These are phyloP conservation scores for Reinhardtius hippoglossoides DNA, from an alignment of 2,113 vertebrate species.

Conservation along the genomic window DNA sequence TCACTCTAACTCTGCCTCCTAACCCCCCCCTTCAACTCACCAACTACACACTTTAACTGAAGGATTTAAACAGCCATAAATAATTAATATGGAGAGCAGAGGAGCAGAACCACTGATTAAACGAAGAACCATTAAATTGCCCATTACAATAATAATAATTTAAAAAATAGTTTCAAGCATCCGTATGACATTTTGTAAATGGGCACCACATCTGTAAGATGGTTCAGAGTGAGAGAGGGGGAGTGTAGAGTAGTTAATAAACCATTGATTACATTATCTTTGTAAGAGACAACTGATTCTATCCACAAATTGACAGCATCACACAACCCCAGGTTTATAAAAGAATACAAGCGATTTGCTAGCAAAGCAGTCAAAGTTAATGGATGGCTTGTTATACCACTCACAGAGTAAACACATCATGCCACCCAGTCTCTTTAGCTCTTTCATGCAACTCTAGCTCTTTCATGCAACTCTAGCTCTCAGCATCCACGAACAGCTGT, in stretches of 20 bases:
- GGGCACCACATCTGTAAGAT: not conserved
- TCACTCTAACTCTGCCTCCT: not conserved
- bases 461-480: slow-evolving; percentile 34
- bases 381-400: slow-evolving; percentile 17
- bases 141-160: too few species aligned
- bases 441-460: slow-evolving; percentile 22
- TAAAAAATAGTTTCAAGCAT: too few species aligned
- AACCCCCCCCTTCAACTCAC: not conserved
- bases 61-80: slow-evolving; percentile 12
- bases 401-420: slow-evolving; percentile 21
- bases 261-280: not conserved
- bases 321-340: slow-evolving; percentile 4
- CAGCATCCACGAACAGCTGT: slow-evolving; percentile 42
- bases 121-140: not conserved
- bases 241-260: too few species aligned
- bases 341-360: slow-evolving; percentile 2
- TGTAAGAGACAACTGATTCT: not conserved
- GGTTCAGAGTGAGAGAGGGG: not conserved
- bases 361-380: slow-evolving; percentile 23
- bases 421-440: slow-evolving; percentile 31
- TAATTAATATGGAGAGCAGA: slow-evolving; percentile 10
- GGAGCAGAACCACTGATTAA: not conserved
- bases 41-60: not conserved
- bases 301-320: not conserved
- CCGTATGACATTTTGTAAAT: not conserved